Evolutionary conservation across 1,140 invertebrate species (phyloP).

Genomic region (Tetraneura akinire): DNA sequence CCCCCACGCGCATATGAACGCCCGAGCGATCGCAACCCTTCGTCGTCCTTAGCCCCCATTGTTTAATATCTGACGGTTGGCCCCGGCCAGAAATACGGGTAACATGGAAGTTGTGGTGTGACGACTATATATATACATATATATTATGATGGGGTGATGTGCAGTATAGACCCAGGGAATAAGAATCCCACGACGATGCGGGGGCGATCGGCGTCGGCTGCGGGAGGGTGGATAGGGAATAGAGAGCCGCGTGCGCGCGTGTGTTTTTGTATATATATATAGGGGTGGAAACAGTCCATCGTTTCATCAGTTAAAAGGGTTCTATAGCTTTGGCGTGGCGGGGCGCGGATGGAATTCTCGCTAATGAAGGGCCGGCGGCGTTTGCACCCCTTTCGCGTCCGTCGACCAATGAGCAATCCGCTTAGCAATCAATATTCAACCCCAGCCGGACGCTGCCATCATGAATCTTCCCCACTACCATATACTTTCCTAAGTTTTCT

Average conservation of each 20-base stretch:
- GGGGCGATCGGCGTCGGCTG: not conserved
- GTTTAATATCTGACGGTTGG: conserved; percentile 47
- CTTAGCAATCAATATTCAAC: conserved; percentile 50
- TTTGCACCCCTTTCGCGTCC: conserved; percentile 45
- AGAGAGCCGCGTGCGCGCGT: not conserved
- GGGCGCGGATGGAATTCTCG: conserved; percentile 22
- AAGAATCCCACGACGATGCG: not conserved
- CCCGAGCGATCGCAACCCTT: not conserved
- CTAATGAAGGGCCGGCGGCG: conserved; percentile 50
- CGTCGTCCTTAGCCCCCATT: conserved; percentile 15
- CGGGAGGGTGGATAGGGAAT: not conserved
- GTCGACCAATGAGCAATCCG: conserved; percentile 51
- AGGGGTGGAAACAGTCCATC: conserved; percentile 38
- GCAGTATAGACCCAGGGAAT: not conserved
- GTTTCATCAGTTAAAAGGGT: conserved; percentile 51
- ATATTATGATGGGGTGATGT: too few species aligned
- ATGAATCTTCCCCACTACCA: conserved; percentile 38
- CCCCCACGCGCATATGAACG: not conserved
- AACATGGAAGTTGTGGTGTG: conserved; percentile 11
- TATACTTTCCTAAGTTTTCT: conserved; percentile 18
- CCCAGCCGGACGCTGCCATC: conserved; percentile 49
- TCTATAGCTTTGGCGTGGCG: not conserved
- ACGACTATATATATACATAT: too few species aligned
- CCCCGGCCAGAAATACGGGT: conserved; percentile 6
- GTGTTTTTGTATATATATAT: not conserved